A percentile compares a stretch with the other conserved stretches of the same genome.
Evolutionary conservation across 2,113 vertebrate species (phyloP).

Genomic region (Bufo gargarizans): DNA sequence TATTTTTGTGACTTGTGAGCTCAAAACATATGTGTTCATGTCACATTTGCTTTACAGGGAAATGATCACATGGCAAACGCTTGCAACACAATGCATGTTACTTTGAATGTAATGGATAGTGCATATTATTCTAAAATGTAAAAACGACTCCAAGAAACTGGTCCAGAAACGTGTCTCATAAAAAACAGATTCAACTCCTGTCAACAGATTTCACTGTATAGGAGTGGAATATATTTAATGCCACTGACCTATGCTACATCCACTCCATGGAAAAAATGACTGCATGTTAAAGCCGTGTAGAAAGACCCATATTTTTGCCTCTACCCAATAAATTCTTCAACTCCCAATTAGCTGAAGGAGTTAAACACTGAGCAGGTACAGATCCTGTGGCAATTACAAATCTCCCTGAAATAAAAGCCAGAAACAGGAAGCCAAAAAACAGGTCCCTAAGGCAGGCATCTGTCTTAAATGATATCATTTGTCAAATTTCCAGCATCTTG

Average conservation of each 20-base stretch:
- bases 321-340: slow-evolving; percentile 59
- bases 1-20: neutral
- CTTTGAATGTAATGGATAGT: neutral
- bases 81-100: neutral
- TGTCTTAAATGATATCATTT: slow-evolving; percentile 80
- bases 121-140: neutral
- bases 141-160: neutral
- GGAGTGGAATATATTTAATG: neutral
- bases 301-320: slow-evolving; percentile 6
- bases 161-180: neutral
- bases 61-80: neutral
- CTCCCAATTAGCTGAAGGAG: slow-evolving; percentile 64
- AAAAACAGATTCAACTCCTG: neutral
- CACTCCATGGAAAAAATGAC: neutral
- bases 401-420: slow-evolving; percentile 80
- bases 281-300: neutral
- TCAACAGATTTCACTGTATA: neutral
- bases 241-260: neutral
- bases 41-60: slow-evolving; percentile 11
- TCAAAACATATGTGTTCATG: slow-evolving; percentile 12
- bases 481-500: slow-evolving; percentile 78
- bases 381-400: slow-evolving; percentile 75
- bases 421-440: slow-evolving; percentile 78
- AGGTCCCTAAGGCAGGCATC: slow-evolving; percentile 79
- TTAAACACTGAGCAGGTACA: slow-evolving; percentile 72